Conservation (phyloP, 2,797 vertebrate species). For the Fringilla coelebs region DNA sequence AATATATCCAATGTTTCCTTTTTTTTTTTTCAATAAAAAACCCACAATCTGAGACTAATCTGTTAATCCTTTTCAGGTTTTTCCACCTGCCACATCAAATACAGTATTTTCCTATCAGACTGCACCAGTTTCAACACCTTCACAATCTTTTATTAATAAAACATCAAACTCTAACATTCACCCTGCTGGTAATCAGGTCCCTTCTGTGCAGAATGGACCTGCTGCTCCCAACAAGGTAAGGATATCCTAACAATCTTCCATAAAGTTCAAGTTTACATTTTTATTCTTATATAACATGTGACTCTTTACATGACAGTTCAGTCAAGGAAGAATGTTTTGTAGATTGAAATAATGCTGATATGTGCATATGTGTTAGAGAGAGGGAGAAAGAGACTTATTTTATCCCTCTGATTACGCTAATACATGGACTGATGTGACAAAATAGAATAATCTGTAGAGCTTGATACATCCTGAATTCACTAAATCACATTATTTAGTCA, state of each 20-base stretch:
- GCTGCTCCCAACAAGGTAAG: slow-evolving; percentile 77
- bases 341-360: not conserved
- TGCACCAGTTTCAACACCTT: slow-evolving; percentile 73
- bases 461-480: not conserved
- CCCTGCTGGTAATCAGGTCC: slow-evolving; percentile 64
- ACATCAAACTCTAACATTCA: slow-evolving; percentile 75
- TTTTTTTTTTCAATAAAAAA: not conserved
- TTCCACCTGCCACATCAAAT: slow-evolving; percentile 78
- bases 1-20: not conserved
- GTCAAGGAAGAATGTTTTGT: not conserved
- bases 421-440: not conserved
- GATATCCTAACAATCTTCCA: not conserved
- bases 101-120: slow-evolving; percentile 75
- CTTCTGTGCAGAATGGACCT: slow-evolving; percentile 76
- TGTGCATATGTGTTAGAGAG: not conserved
- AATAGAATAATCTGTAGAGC: not conserved
- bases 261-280: not conserved
- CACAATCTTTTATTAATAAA: slow-evolving; percentile 78
- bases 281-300: not conserved
- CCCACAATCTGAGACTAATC: not conserved
- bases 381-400: not conserved
- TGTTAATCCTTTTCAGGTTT: slow-evolving; percentile 76
- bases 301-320: not conserved
- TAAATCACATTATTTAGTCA: not conserved
- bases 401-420: not conserved